A percentile compares a stretch with the other conserved stretches of the same genome.
phyloP scores from a whole-genome alignment of 2,888 invertebrate genomes.

The Nematopogon swammerdamellus region DNA sequence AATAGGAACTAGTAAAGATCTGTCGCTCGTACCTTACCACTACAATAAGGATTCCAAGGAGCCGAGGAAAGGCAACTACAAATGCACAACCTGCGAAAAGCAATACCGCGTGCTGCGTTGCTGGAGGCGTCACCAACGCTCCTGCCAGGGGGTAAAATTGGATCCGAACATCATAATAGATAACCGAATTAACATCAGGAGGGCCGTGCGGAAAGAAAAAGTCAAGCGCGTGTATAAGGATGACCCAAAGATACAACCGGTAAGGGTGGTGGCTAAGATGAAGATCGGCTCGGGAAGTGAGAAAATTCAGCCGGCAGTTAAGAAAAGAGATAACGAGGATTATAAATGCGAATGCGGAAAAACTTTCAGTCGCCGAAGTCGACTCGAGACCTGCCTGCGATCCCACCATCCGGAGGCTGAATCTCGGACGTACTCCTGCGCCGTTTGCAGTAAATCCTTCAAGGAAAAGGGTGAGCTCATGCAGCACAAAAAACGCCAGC shows the following conservation, averaged over 20 bases:
- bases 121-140: constrained; percentile 8
- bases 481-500: constrained; percentile 31
- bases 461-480: constrained; percentile 31
- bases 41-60: background rate
- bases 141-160: too few relatives aligned
- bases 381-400: constrained; percentile 39
- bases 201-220: too few relatives aligned
- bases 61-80: background rate
- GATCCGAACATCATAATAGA: too few relatives aligned
- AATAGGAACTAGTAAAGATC: background rate
- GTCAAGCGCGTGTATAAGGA: too few relatives aligned
- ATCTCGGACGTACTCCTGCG: constrained; percentile 21
- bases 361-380: constrained; percentile 29
- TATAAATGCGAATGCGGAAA: constrained; percentile 41
- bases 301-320: too few relatives aligned
- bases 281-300: too few relatives aligned
- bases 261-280: too few relatives aligned
- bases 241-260: too few relatives aligned
- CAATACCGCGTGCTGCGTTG: constrained; percentile 7
- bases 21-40: background rate
- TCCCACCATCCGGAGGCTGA: constrained; percentile 30
- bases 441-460: constrained; percentile 32
- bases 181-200: too few relatives aligned
- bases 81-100: constrained; percentile 5
- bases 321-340: constrained; percentile 14